Evolutionary conservation across 2,797 vertebrate species (phyloP), one percentile per base, ranked within the genome.

Genomic region (Brotula barbata): DNA sequence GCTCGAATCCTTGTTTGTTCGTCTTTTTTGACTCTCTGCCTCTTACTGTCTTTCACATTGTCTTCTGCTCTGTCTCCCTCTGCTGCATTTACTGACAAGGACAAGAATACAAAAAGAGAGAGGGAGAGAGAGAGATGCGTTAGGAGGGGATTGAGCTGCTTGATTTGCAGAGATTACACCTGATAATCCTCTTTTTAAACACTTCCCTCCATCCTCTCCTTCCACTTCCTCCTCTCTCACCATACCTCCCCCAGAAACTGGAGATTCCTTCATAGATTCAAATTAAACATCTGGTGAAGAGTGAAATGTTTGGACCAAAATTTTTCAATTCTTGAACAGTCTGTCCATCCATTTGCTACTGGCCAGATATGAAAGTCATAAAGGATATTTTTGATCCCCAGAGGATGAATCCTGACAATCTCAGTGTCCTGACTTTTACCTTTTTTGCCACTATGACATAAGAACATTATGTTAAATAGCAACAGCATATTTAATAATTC

Each of bases 101-200:
- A 78, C 50, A 23, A 55, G 63, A 53, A 63, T 39, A 8, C 43
- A 58, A 23, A 39, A 40, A 62, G 43, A 58, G 21, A 59, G 68
- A 59, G 52, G 54, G 54, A 60, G 31, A 33, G 45, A 37, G 17
- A 46, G 42, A 54, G 15, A 71, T 73, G 61, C 45, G 61, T 64
- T 50, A 64, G 55, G 71, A 69, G 60, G 53, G 70, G 72, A 80
- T 76, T 77, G 73, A 84, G 82, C 73, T 76, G 80, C 55, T 64
- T 57, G 73, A 64, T 77, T 84, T 77, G 58, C 63, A 70, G 74
- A 84, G 80, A 87, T 86, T 81, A 87, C 65, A 69, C 34, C 52
- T 72, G 73, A 86, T 85, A 85, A 88, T 87, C 87, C 77, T 79
- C 57, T 79, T 77, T 58, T 54, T 51, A 64, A 51, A 28, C 4